These are phyloP conservation scores for Neoniphon sammara DNA, from an alignment of 2,797 vertebrate genomes.

Conservation along the genomic window DNA sequence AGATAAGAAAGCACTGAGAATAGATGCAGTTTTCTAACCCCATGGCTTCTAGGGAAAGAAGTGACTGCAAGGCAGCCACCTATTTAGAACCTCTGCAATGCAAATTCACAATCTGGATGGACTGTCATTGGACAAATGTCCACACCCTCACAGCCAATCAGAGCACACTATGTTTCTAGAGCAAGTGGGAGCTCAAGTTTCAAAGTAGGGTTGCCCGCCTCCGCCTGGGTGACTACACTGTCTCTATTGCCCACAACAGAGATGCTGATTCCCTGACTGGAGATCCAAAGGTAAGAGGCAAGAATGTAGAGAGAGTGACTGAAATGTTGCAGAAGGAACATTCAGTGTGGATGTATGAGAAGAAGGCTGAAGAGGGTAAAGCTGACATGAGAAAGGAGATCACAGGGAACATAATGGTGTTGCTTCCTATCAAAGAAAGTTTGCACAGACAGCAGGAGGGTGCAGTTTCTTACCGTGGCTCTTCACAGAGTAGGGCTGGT, in stretches of 20 bases:
- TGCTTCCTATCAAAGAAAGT: background rate
- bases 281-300: constrained; percentile 33
- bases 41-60: background rate
- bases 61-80: background rate
- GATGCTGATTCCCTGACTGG: constrained; percentile 8
- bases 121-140: constrained; percentile 57
- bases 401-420: background rate
- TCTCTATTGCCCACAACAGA: constrained; percentile 15
- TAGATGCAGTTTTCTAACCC: background rate
- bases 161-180: constrained; percentile 17
- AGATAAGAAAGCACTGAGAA: background rate
- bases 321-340: background rate
- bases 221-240: constrained; percentile 22
- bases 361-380: constrained; percentile 11
- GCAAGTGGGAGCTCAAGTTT: constrained; percentile 58
- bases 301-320: background rate
- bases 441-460: background rate
- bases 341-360: background rate
- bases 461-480: constrained; percentile 88
- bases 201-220: constrained; percentile 47
- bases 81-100: constrained; percentile 2
- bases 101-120: constrained; percentile 11
- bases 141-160: constrained; percentile 70
- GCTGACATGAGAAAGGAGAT: too few relatives aligned
- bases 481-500: constrained; percentile 89